Conservation (phyloP, 1,140 invertebrate species). For the Orchesella cincta region DNA sequence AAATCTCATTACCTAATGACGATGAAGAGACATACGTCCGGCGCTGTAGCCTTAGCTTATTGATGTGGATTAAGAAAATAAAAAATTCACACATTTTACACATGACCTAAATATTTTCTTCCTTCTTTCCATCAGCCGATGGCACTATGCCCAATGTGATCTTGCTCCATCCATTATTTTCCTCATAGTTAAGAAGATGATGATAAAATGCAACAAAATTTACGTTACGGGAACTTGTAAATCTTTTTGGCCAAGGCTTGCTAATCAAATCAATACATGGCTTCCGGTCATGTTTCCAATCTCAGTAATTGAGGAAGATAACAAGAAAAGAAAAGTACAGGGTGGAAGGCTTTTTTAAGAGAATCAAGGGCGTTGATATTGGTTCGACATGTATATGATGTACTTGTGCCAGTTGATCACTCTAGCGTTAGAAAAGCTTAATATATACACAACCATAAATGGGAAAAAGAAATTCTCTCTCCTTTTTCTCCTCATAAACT, state of each 20-base stretch:
- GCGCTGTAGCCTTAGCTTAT: no score
- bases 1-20: no score
- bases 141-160: not conserved
- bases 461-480: slow-evolving; percentile 6
- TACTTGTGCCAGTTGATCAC: not conserved
- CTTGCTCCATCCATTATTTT: not conserved
- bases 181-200: not conserved
- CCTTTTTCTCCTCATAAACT: not conserved
- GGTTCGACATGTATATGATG: not conserved
- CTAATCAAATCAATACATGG: not conserved
- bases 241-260: not conserved
- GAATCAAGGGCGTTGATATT: not conserved
- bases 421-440: not conserved
- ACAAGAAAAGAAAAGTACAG: not conserved
- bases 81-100: not conserved
- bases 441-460: not conserved
- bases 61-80: no score
- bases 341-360: not conserved
- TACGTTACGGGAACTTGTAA: no score
- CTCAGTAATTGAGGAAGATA: not conserved
- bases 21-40: no score
- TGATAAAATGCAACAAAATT: not conserved
- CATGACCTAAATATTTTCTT: not conserved
- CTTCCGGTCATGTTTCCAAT: slow-evolving; percentile 18
- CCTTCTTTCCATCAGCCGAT: not conserved